Percentiles rank a stretch among this genome's conserved stretches.
phyloP scores from a whole-genome alignment of 1,140 invertebrate species.

The Steinernema feltiae region DNA sequence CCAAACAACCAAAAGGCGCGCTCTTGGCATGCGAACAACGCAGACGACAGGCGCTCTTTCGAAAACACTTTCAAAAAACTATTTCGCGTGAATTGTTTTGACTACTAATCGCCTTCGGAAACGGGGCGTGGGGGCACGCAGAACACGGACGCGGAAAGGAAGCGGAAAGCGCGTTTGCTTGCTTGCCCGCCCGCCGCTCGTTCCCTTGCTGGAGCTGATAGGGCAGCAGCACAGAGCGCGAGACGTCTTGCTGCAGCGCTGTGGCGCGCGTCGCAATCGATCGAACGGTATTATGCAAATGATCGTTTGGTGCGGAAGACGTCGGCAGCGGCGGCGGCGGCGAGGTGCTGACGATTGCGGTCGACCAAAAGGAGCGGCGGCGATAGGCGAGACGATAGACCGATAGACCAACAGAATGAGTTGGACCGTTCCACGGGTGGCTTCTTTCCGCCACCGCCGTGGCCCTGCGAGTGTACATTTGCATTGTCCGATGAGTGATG shows the following conservation, averaged over 20 bases:
- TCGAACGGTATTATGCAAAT: slow-evolving; percentile 14
- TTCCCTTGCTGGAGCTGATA: slow-evolving; percentile 2
- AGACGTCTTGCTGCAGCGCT: background rate
- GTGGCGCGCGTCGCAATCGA: background rate
- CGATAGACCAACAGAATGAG: background rate
- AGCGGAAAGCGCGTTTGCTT: no score
- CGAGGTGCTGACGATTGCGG: background rate
- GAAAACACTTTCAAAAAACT: background rate
- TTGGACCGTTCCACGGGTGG: no score
- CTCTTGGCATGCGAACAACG: background rate
- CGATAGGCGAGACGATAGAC: background rate
- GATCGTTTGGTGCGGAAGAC: background rate
- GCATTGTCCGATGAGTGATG: no score
- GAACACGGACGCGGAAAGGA: background rate
- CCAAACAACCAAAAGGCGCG: background rate
- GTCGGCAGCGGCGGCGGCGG: background rate
- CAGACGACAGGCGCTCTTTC: background rate
- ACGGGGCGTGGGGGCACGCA: background rate
- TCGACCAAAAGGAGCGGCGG: background rate
- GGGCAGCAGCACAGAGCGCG: background rate
- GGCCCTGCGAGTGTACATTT: no score
- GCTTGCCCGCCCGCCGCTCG: no score
- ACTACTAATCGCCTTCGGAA: background rate
- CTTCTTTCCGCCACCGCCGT: no score
- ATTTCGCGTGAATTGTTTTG: background rate